Conservation (phyloP, 2,888 invertebrate genomes). For the Synanthedon myopaeformis region DNA sequence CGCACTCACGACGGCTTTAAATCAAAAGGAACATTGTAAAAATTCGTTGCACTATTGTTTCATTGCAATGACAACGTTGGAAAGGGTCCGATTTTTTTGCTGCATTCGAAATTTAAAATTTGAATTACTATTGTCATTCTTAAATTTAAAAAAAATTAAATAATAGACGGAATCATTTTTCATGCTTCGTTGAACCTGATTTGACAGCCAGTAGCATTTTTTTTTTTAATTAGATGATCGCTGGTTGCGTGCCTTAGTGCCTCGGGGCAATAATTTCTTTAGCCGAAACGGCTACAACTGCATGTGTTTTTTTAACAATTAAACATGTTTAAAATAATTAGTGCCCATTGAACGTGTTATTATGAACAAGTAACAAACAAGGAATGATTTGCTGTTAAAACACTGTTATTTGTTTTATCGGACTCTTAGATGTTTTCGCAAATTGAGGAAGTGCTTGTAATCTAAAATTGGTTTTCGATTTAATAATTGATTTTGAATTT, state of each 20-base stretch:
- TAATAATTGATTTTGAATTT: no score
- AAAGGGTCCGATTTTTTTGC: constrained; percentile 39
- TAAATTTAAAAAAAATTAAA: constrained; percentile 37
- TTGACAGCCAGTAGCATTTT: constrained; percentile 46
- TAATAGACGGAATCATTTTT: constrained; percentile 56
- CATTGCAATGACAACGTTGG: constrained; percentile 43
- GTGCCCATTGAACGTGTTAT: constrained; percentile 7
- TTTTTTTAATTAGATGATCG: constrained; percentile 16
- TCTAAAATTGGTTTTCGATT: no score
- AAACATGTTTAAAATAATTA: constrained; percentile 22
- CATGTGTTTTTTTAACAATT: constrained; percentile 8
- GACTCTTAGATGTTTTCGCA: neutral
- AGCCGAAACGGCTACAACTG: constrained; percentile 8
- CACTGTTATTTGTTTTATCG: neutral
- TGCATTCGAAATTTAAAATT: constrained; percentile 51
- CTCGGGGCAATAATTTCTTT: constrained; percentile 21
- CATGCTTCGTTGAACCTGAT: constrained; percentile 68
- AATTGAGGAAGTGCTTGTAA: neutral
- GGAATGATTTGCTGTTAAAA: neutral
- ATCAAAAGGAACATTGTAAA: constrained; percentile 57
- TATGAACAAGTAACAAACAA: neutral
- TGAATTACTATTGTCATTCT: constrained; percentile 56
- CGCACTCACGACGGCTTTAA: constrained; percentile 43
- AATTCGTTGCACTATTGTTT: constrained; percentile 55
- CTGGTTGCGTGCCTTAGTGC: constrained; percentile 23